Conservation (phyloP, 1,140 invertebrate species). For the Mycetomoellerius zeteki region DNA sequence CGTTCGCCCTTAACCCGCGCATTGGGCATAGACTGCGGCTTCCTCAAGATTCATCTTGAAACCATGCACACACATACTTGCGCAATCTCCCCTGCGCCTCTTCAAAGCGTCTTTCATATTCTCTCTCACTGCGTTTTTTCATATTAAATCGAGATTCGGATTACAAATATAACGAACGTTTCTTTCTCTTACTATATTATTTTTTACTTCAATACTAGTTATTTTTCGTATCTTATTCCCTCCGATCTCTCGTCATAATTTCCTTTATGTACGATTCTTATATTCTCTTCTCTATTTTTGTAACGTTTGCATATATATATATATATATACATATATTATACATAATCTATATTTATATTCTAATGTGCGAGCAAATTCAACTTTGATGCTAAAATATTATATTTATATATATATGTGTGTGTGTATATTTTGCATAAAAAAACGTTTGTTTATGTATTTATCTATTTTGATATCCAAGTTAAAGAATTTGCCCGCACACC, state of each 20-base stretch:
- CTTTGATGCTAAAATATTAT: no score
- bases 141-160: slow-evolving; percentile 50
- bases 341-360: no score
- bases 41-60: slow-evolving; percentile 17
- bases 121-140: background rate
- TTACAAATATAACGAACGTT: slow-evolving; percentile 8
- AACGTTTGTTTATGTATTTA: slow-evolving; percentile 5
- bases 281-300: background rate
- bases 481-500: background rate
- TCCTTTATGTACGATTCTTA: background rate
- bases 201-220: background rate
- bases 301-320: no score
- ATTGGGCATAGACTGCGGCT: background rate
- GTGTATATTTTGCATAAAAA: background rate
- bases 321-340: no score
- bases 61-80: background rate
- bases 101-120: background rate
- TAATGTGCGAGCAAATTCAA: no score
- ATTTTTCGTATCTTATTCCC: background rate
- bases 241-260: background rate
- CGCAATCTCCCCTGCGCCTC: background rate
- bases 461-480: background rate
- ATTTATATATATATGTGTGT: background rate
- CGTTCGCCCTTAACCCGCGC: slow-evolving; percentile 1
- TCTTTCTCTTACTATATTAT: background rate